A percentile compares a stretch with the other conserved stretches of the same genome.
phyloP scores from a whole-genome alignment of 2,113 vertebrate genomes.

The Rhea pennata region DNA sequence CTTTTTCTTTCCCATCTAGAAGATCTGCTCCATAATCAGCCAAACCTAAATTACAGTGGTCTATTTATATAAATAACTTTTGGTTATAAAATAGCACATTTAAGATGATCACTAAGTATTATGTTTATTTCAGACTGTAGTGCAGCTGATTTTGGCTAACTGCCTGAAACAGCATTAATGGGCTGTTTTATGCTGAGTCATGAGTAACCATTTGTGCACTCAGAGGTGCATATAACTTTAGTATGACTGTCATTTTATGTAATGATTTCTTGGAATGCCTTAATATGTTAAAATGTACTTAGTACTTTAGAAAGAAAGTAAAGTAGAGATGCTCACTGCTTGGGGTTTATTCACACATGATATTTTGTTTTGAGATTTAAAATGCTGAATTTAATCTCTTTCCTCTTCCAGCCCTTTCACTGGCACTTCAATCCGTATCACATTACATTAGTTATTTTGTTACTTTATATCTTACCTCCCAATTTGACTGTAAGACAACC shows the following conservation, averaged over 20 bases:
- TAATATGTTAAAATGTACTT: neutral
- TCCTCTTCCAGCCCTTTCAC: neutral
- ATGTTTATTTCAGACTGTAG: conserved; percentile 28
- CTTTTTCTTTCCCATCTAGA: neutral
- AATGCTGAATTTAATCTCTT: neutral
- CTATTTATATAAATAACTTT: neutral
- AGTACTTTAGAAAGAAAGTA: neutral
- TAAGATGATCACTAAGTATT: conserved; percentile 24
- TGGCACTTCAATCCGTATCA: neutral
- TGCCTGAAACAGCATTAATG: conserved; percentile 24
- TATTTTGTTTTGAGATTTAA: neutral
- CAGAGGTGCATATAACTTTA: neutral
- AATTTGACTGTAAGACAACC: neutral
- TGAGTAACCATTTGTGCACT: conserved; percentile 31
- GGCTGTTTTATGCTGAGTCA: neutral
- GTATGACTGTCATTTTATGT: neutral
- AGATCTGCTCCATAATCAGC: neutral
- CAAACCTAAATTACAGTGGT: neutral
- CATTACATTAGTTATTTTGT: neutral
- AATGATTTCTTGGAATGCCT: neutral
- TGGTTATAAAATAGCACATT: neutral
- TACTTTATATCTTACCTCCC: neutral
- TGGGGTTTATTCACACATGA: neutral
- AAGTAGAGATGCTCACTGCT: neutral
- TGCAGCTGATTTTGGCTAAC: conserved; percentile 20